Base-by-base conservation (phyloP, 92 coral and sea anemone genomes). In the Heliopora coerulea region DNA sequence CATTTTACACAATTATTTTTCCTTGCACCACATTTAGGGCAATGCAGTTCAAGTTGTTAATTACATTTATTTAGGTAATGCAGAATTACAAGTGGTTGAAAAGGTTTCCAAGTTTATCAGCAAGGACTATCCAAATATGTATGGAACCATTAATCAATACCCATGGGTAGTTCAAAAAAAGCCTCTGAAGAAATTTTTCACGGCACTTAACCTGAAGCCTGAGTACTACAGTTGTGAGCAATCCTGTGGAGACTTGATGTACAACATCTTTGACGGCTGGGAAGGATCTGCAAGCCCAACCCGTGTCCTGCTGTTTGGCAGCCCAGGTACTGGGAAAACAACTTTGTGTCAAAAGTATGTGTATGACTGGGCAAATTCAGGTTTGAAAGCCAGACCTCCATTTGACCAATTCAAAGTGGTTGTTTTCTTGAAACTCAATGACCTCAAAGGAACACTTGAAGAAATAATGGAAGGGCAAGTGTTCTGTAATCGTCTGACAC, bases 371-470 rank as follows among this genome's bases (percentile, higher is more conserved):
- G 77, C 77, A 19, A 54, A 70, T 20, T 3, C 15, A 1, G 31
- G 32, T 4, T 15, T 46, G 20, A 18, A 7, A 48, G 12, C 35
- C 25, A 23, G n/a, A 41, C 17, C 20, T 23, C 44, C 48, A 12
- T 69, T 69, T 69, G 28, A 31, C 49, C 48, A 50, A 52, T 70
- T 70, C 49, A 70, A 50, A 26, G 58, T 70, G n/a, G 63, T 70
- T 19, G 26, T 70, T 52, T 50, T 52, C 27, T 21, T 70, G 0
- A 50, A 70, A 39, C 27, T 70, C 10, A 9, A 31, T 17, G 62
- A 33, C 7, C 49, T 70, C 19, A 11, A 35, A 52, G 77, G 77
- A 30, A 70, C 49, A 0, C 50, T 70, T 29, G 63, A 70, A 21
- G 77, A 70, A 54, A 70, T 70, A 12, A 9, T 70, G 32, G 63